Base-by-base conservation (phyloP, 1,140 invertebrate species). In the Drosophila bifasciata region DNA sequence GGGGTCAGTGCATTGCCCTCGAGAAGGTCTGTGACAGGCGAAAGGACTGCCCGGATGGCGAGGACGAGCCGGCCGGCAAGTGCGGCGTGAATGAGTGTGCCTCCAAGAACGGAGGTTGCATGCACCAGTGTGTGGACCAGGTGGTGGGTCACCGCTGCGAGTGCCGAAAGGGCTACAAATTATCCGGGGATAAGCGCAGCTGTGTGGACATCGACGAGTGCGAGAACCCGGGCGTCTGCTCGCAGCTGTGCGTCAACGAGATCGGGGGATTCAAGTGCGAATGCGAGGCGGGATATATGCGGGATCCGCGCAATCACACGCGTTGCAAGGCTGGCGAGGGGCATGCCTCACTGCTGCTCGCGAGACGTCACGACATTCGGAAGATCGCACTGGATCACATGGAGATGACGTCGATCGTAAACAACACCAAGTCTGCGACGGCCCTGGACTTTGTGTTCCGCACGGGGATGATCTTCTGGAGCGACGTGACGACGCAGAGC, bases 131-230 rank as follows among this genome's bases (percentile, higher is more conserved):
- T 89, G 93, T 96, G 1, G 95, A 97, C 85, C 94, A 95, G 11
- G 94, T 94, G 1, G 94, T 95, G 40, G 95, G 96, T 2, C 96
- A 94, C 90, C 94, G 95, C 85, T 97, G 97, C 78, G 95, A 95
- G 36, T 98, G 97, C 89, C 92, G 94, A 8, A 91, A 92, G 23
- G 97, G 97, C 32, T 97, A 94, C 90, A 94, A 94, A 76, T 92
- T 97, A 6, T 28, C 55, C 1, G 91, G 94, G 0, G 94, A 95
- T 73, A 96, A 96, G 74, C 93, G 92, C 60, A 95, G 94, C 17
- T 98, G 97, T 90, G 94, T 96, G 92, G 98, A 99, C 92, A 94
- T 99, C 40, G 94, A 99, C 92, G 98, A 99, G 92, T 99, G 98
- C 88, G 92, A 95, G 51, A 94, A 96, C 51, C 94, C 95, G 0